A percentile compares a stretch with the other conserved stretches of the same genome.
Evolutionary conservation across 2,113 vertebrate species (phyloP).

Genomic region (Podarcis muralis): DNA sequence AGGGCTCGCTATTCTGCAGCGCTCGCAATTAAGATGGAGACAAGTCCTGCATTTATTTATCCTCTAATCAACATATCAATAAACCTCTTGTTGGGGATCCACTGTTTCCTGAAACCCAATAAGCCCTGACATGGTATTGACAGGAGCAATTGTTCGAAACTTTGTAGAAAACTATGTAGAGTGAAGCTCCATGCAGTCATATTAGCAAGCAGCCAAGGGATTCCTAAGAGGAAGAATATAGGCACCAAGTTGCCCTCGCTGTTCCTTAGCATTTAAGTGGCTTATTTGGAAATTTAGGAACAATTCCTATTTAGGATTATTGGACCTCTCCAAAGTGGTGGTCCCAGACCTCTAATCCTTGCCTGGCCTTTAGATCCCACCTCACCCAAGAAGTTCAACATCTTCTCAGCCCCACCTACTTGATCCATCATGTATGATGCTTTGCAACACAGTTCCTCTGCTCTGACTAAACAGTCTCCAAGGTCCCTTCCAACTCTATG

Average conservation of each 20-base stretch:
- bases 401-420: neutral
- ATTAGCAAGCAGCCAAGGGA: conserved; percentile 58
- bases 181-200: conserved; percentile 37
- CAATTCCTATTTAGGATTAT: neutral
- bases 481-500: no score
- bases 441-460: neutral
- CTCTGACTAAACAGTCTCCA: no score
- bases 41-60: conserved; percentile 43
- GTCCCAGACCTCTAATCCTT: neutral
- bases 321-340: neutral
- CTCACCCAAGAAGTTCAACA: neutral
- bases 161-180: conserved; percentile 47
- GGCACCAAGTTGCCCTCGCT: conserved; percentile 34
- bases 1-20: neutral
- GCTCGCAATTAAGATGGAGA: conserved; percentile 52
- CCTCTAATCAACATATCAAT: conserved; percentile 54
- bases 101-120: conserved; percentile 59
- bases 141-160: conserved; percentile 53
- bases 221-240: conserved; percentile 43
- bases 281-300: neutral
- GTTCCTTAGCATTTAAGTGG: conserved; percentile 20
- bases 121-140: conserved; percentile 60
- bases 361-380: neutral
- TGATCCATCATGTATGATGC: neutral
- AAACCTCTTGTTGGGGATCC: conserved; percentile 32